Percentiles rank a stretch among this genome's conserved stretches.
Conservation (phyloP, 2,113 vertebrate species). For the Pseudorectes ferrugineus region DNA sequence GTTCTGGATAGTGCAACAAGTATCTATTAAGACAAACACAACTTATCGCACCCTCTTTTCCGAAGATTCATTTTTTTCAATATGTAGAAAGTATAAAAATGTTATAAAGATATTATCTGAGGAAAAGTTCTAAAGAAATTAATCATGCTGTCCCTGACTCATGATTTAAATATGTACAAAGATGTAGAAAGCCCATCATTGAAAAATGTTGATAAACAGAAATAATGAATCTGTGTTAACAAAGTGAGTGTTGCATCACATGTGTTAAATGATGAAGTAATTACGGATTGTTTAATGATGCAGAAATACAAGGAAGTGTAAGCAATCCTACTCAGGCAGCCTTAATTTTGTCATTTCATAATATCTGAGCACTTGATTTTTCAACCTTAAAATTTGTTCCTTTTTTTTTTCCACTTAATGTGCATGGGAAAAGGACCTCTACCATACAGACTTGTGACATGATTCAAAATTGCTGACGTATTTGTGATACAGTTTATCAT, state of each 20-base stretch:
- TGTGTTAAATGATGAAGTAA: background rate
- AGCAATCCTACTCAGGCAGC: background rate
- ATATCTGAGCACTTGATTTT: background rate
- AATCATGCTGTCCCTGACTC: background rate
- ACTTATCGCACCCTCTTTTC: background rate
- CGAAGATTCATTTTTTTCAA: background rate
- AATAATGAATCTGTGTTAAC: background rate
- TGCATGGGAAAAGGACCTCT: background rate
- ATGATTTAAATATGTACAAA: background rate
- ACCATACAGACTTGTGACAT: background rate
- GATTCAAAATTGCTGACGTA: background rate
- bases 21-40: background rate
- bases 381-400: background rate
- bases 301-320: background rate
- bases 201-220: background rate
- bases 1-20: background rate
- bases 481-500: background rate
- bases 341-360: background rate
- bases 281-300: background rate
- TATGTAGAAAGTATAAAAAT: background rate
- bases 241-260: background rate
- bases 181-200: background rate
- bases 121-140: background rate
- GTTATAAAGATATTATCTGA: background rate
- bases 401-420: background rate